A percentile compares a stretch with the other conserved stretches of the same genome.
Conservation (phyloP, 1,140 invertebrate species). For the Drosophila fuyamai region DNA sequence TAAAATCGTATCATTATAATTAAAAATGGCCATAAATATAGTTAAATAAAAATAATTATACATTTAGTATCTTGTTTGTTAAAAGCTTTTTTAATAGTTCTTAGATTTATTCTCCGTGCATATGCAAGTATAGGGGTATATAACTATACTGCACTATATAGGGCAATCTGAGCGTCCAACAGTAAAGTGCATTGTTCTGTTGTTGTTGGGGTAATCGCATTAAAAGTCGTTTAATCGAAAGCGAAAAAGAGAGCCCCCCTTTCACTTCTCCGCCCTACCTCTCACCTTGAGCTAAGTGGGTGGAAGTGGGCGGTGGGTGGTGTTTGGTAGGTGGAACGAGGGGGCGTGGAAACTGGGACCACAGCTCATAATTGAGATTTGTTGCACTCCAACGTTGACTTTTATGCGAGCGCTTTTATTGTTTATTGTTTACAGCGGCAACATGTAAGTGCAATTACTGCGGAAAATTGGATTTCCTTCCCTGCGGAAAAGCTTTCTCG, state of each 20-base stretch:
- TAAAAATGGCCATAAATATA: too few relatives aligned
- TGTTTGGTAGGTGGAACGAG: not conserved
- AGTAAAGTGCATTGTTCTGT: conserved; percentile 72
- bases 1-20: too few relatives aligned
- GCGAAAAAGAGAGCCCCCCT: conserved; percentile 52
- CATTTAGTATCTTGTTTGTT: too few relatives aligned
- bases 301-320: conserved; percentile 10
- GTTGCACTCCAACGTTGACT: conserved; percentile 70
- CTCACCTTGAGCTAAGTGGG: conserved; percentile 13
- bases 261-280: not conserved
- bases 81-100: not conserved
- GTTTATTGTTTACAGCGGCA: conserved; percentile 78
- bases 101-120: not conserved
- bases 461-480: conserved; percentile 76
- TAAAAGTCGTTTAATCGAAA: conserved; percentile 82
- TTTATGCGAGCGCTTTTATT: conserved; percentile 74
- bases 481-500: conserved; percentile 36
- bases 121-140: conserved; percentile 1
- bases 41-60: too few relatives aligned
- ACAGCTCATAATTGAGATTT: conserved; percentile 79
- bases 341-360: conserved; percentile 8
- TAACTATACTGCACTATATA: conserved; percentile 42
- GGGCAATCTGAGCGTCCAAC: conserved; percentile 57
- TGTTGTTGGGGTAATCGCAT: conserved; percentile 73
- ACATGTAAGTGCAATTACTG: conserved; percentile 78